These are phyloP conservation scores for Apogon hyalosoma DNA, from an alignment of 2,797 vertebrate species.

Conservation along the genomic window DNA sequence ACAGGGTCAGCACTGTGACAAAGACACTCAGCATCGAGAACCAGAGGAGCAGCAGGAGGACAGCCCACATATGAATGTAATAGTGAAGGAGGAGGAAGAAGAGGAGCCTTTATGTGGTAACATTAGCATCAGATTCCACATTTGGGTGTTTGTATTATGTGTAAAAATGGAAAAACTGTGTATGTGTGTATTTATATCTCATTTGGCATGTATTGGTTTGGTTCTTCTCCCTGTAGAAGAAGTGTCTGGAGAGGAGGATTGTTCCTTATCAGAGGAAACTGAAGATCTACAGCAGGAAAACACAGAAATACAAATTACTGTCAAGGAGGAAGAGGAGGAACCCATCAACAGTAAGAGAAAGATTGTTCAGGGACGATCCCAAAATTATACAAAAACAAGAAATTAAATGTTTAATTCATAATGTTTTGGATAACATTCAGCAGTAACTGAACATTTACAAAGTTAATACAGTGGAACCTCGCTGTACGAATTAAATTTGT, in stretches of 20 bases:
- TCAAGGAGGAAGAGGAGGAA: constrained; percentile 75
- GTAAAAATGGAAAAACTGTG: not conserved
- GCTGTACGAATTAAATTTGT: too few species aligned
- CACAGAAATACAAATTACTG: constrained; percentile 60
- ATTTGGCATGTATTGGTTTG: not conserved
- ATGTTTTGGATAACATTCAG: too few species aligned
- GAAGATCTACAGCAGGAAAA: constrained; percentile 47
- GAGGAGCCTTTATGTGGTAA: constrained; percentile 76
- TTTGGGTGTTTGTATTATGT: not conserved
- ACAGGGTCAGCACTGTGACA: constrained; percentile 34
- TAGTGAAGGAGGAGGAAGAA: constrained; percentile 78
- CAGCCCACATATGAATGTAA: constrained; percentile 70
- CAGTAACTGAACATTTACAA: too few species aligned
- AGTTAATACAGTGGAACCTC: too few species aligned
- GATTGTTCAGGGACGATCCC: not conserved
- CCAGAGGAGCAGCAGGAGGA: constrained; percentile 27
- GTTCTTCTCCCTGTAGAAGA: constrained; percentile 43
- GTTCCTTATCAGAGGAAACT: constrained; percentile 21
- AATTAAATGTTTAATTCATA: too few species aligned
- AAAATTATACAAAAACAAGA: too few species aligned
- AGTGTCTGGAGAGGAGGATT: constrained; percentile 43
- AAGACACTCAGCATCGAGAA: constrained; percentile 31
- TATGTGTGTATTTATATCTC: too few species aligned
- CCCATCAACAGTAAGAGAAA: constrained; percentile 59
- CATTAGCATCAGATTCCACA: not conserved